phyloP scores from a whole-genome alignment of 2,888 invertebrate species.

The Phaedon cochleariae region DNA sequence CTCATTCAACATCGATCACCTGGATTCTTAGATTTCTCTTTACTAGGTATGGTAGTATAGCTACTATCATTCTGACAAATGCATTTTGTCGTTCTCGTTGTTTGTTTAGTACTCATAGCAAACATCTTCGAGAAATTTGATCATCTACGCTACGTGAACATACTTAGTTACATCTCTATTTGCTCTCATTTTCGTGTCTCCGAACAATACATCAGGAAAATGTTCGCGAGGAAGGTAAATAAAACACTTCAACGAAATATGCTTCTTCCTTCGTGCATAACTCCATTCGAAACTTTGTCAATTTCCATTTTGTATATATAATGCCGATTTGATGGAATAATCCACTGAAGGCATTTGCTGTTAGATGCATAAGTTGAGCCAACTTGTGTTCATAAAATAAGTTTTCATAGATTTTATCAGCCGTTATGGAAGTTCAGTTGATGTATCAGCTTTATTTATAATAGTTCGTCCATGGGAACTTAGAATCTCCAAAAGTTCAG shows the following conservation, averaged over 20 bases:
- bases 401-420: background rate
- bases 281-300: background rate
- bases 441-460: too few species aligned
- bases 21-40: too few species aligned
- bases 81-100: background rate
- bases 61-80: background rate
- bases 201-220: background rate
- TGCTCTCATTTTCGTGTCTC: background rate
- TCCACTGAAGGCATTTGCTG: background rate
- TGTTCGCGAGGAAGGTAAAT: background rate
- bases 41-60: too few species aligned
- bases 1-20: too few species aligned
- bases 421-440: background rate
- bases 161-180: background rate
- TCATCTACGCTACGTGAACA: background rate
- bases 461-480: too few species aligned
- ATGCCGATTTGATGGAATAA: background rate
- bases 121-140: background rate
- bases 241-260: background rate
- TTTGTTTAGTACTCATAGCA: background rate
- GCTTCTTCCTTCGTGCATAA: background rate
- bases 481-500: too few species aligned
- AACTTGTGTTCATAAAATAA: background rate
- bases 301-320: background rate
- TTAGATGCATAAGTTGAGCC: background rate